Percentiles rank a stretch among this genome's conserved stretches.
Evolutionary conservation across 2,888 invertebrate species (phyloP).

Genomic region (Cryptophagus acutangulus): DNA sequence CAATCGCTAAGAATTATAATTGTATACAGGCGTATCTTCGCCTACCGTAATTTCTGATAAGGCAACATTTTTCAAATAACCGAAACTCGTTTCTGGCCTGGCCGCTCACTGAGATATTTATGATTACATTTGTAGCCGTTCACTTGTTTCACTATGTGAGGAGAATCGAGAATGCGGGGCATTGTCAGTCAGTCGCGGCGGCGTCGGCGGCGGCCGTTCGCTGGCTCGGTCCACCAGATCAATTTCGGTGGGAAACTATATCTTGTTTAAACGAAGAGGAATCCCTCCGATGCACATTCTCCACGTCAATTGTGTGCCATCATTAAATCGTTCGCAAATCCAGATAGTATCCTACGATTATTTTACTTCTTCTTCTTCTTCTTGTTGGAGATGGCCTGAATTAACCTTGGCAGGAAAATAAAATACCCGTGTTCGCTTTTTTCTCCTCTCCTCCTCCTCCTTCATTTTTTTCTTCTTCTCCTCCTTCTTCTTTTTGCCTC

Average conservation of each 20-base stretch:
- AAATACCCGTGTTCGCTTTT: constrained; percentile 39
- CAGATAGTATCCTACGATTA: constrained; percentile 45
- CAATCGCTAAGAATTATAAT: constrained; percentile 42
- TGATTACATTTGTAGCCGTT: constrained; percentile 46
- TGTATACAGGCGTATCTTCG: constrained; percentile 41
- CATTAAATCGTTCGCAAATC: constrained; percentile 44
- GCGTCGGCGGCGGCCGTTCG: no score
- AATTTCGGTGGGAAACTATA: constrained; percentile 21
- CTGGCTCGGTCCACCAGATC: no score
- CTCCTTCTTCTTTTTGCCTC: constrained; percentile 21
- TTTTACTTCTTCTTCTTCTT: no score
- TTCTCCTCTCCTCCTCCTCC: constrained; percentile 18
- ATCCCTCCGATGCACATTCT: constrained; percentile 24
- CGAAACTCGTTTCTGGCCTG: constrained; percentile 41
- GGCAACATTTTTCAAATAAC: constrained; percentile 42
- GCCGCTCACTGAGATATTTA: constrained; percentile 44
- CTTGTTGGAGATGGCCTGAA: constrained; percentile 47
- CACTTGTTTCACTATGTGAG: constrained; percentile 45
- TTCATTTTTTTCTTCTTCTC: constrained; percentile 10
- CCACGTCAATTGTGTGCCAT: constrained; percentile 38
- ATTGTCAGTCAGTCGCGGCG: constrained; percentile 14
- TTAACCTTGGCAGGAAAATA: constrained; percentile 50
- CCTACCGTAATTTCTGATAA: constrained; percentile 45
- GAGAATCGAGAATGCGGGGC: constrained; percentile 37
- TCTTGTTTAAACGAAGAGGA: constrained; percentile 25